Percentiles rank a stretch among this genome's conserved stretches.
Conservation (phyloP, 2,113 vertebrate species). For the Notothenia rossii region DNA sequence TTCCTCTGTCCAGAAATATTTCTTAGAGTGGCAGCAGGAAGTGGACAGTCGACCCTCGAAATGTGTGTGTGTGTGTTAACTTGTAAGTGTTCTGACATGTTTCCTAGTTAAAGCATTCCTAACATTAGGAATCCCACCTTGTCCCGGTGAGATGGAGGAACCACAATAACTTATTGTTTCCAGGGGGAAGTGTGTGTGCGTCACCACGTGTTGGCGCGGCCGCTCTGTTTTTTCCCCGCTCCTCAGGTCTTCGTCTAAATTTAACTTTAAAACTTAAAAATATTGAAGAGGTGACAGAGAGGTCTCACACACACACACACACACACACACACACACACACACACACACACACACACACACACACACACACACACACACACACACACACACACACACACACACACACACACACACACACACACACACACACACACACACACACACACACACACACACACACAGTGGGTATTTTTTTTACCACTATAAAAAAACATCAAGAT, state of each 20-base stretch:
- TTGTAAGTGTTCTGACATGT: slow-evolving; percentile 22
- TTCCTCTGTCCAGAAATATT: slow-evolving; percentile 76
- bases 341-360: no score
- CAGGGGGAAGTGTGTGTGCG: slow-evolving; percentile 78
- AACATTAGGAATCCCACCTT: slow-evolving; percentile 48
- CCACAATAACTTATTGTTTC: slow-evolving; percentile 80
- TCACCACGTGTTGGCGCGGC: slow-evolving; percentile 67
- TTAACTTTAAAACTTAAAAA: slow-evolving; percentile 33
- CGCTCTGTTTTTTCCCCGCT: slow-evolving; percentile 64
- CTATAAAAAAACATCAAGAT: no score
- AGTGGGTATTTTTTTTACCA: no score
- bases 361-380: no score
- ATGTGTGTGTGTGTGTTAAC: neutral
- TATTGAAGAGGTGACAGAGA: neutral
- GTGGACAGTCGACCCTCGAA: slow-evolving; percentile 41
- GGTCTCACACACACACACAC: no score
- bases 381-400: neutral
- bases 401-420: no score
- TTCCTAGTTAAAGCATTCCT: slow-evolving; percentile 34
- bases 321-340: no score
- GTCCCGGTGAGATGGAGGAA: slow-evolving; percentile 57
- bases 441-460: no score
- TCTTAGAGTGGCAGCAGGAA: slow-evolving; percentile 53
- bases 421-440: no score
- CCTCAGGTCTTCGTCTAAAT: slow-evolving; percentile 11